A percentile compares a stretch with the other conserved stretches of the same genome.
Conservation (phyloP, 2,113 vertebrate genomes). For the Pteruthius melanotis region DNA sequence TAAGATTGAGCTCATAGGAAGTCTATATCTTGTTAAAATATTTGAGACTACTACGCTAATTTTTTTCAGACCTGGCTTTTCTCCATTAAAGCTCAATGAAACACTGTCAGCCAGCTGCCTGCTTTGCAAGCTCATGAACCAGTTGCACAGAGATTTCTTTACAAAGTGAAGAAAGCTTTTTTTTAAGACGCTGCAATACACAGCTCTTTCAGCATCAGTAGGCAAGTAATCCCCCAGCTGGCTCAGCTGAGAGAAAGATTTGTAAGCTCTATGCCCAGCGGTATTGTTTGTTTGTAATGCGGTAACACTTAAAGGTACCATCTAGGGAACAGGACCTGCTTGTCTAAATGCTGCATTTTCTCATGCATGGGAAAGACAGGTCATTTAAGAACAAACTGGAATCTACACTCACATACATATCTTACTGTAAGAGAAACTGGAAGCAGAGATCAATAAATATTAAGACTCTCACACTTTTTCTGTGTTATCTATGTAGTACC, state of each 20-base stretch:
- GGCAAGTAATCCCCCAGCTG: background rate
- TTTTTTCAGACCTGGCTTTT: constrained; percentile 1
- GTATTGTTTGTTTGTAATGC: background rate
- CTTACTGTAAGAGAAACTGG: background rate
- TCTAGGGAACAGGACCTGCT: background rate
- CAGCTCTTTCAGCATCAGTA: constrained; percentile 7
- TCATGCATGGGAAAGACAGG: background rate
- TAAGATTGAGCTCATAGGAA: background rate
- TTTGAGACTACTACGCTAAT: background rate
- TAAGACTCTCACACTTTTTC: background rate
- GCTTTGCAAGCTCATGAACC: background rate
- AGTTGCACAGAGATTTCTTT: background rate
- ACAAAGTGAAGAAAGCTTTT: constrained; percentile 4
- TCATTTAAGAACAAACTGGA: background rate
- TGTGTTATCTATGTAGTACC: fast-evolving
- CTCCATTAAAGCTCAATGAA: background rate
- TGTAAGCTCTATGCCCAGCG: background rate
- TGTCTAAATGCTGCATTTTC: background rate
- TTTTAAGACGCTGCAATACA: background rate
- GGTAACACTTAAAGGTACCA: background rate
- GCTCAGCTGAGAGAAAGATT: background rate
- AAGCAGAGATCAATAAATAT: background rate
- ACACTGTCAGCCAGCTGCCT: background rate
- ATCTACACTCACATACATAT: background rate
- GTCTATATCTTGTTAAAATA: background rate